Base-by-base conservation (phyloP, 2,797 vertebrate species). In the Schizothorax lantsangensis region DNA sequence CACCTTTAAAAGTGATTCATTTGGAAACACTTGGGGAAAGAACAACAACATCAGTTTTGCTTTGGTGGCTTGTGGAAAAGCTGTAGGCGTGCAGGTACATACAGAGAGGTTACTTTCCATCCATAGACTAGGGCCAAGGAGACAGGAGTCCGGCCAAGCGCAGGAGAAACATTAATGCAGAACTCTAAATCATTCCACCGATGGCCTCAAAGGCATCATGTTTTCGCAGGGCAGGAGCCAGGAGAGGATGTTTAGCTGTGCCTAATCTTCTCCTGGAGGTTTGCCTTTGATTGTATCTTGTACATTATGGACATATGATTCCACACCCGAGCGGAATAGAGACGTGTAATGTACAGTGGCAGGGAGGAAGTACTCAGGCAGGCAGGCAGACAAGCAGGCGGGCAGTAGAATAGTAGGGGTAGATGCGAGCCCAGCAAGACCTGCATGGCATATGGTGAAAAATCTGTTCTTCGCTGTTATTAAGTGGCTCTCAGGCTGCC, bases 381-480 rank as follows among this genome's bases (percentile, higher is more conserved):
- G 83, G 33, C 77, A 49, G 26, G 54, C 11, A 45, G 54, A 49
- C 36, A 40, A 79, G 33, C 82, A 64, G 30, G 68, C 6, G 19
- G 62, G 23, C 52, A 79, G 84, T 19, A 49, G 71, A 82, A 69
- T 30, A 85, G 73, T 81, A 59, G 38, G 78, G 83, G 43, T 72
- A 21, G 84, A 85, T 68, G 49, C 81, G 79, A 79, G 77, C 88
- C 84, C 87, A 86, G 89, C 78, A 84, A 88, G 86, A 89, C 81
- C 81, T 81, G 72, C 68, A 33, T 30, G 86, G 79, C 91, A 92
- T 92, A 92, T 92, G 91, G 88, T 81, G 79, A 86, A 81, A 91
- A 90, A 92, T 89, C 91, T 92, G 90, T 90, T 91, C 87, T 71
- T 33, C 43, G 6, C 89, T 84, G 84, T 86, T 87, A 83, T 88